phyloP scores from a whole-genome alignment of 2,797 vertebrate genomes.

The Sebastes alutus region DNA sequence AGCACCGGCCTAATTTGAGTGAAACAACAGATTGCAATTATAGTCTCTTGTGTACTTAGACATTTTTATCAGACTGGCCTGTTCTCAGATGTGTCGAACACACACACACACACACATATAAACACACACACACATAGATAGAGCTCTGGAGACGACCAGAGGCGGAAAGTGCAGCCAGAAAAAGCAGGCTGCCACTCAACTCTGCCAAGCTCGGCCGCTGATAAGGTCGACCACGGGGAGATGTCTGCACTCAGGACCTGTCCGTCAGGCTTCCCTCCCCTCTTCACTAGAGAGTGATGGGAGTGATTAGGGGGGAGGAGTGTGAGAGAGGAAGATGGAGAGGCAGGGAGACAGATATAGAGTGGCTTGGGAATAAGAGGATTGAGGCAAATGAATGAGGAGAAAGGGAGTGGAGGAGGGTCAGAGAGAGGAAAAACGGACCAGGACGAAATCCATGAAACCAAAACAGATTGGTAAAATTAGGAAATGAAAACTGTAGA shows the following conservation, averaged over 20 bases:
- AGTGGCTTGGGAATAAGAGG: conserved; percentile 57
- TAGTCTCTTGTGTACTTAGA: conserved; percentile 25
- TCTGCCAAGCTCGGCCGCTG: conserved; percentile 63
- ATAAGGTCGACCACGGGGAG: conserved; percentile 73
- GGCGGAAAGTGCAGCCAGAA: conserved; percentile 64
- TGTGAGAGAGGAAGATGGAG: conserved; percentile 54
- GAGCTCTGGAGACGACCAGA: conserved; percentile 46
- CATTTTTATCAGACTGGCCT: conserved; percentile 30
- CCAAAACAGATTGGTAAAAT: conserved; percentile 18
- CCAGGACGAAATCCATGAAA: conserved; percentile 21
- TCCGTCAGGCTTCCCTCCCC: conserved; percentile 72
- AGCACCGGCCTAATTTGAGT: conserved; percentile 18
- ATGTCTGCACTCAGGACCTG: conserved; percentile 74
- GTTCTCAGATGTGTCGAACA: conserved; percentile 1
- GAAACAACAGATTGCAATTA: conserved; percentile 41
- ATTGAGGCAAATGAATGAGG: conserved; percentile 40
- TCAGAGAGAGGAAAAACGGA: conserved; percentile 22
- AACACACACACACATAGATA: not conserved
- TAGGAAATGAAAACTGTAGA: not conserved
- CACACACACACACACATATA: conserved; percentile 1
- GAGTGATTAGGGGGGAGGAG: conserved; percentile 60
- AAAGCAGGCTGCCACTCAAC: conserved; percentile 75
- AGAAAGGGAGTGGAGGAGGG: conserved; percentile 22
- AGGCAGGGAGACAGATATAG: conserved; percentile 56
- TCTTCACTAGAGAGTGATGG: conserved; percentile 61